Percentiles rank a stretch among this genome's conserved stretches.
phyloP scores from a whole-genome alignment of 2,797 vertebrate genomes.

The Hypotaenidia philippensis region DNA sequence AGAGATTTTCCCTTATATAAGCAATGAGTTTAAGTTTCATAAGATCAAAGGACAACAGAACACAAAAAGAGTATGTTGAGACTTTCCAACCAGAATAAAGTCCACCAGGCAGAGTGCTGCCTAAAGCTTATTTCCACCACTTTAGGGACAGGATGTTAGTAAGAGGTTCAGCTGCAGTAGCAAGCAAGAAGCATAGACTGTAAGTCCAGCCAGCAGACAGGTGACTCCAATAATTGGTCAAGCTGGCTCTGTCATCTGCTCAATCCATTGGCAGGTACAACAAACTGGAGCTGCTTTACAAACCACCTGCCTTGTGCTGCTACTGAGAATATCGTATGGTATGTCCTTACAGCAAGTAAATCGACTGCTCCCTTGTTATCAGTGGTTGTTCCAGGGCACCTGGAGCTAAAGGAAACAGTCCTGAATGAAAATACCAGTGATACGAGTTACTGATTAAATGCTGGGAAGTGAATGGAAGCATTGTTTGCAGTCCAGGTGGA shows the following conservation, averaged over 20 bases:
- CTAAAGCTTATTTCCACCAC: background rate
- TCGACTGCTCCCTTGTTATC: background rate
- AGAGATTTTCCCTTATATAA: slow-evolving; percentile 39
- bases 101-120: rapidly evolving
- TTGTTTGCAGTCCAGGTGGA: background rate
- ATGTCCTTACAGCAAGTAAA: slow-evolving; percentile 34
- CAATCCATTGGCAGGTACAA: background rate
- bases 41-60: background rate
- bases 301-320: background rate
- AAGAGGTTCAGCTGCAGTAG: background rate
- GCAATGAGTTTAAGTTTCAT: background rate
- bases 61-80: background rate
- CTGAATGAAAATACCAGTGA: slow-evolving; percentile 9
- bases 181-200: background rate
- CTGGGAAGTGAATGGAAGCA: background rate
- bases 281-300: background rate
- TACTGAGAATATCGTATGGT: background rate
- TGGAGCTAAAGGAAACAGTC: background rate
- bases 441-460: slow-evolving; percentile 21
- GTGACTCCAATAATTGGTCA: background rate
- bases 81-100: background rate
- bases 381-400: background rate
- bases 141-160: background rate
- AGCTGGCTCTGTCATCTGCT: background rate
- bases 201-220: background rate